Evolutionary conservation across 2,113 vertebrate genomes (phyloP).

Genomic region (Capricornis sumatraensis): DNA sequence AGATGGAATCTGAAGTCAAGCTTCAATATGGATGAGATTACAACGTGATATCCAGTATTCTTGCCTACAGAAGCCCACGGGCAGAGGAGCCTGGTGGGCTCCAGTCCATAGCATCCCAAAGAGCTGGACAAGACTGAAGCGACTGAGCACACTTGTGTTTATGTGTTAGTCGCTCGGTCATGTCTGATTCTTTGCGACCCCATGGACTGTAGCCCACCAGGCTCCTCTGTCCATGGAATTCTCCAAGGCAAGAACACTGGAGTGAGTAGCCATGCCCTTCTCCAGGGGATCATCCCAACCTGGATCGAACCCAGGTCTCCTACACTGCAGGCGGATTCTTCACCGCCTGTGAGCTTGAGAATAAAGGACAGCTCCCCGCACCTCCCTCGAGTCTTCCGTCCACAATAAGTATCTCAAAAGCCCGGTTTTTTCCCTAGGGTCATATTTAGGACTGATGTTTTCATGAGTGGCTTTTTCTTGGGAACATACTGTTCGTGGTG

Average conservation of each 20-base stretch:
- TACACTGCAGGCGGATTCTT: neutral
- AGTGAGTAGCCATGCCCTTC: neutral
- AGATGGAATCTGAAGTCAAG: neutral
- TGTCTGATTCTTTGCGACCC: neutral
- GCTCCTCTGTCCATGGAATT: neutral
- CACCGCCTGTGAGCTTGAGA: neutral
- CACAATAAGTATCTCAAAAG: rapidly evolving
- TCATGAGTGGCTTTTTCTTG: neutral
- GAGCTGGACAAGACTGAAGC: neutral
- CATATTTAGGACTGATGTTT: neutral
- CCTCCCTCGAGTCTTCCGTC: neutral
- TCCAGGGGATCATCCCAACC: neutral
- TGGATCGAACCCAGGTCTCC: neutral
- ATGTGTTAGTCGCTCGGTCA: rapidly evolving
- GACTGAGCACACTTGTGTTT: neutral
- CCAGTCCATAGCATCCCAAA: neutral
- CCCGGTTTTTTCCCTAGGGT: rapidly evolving
- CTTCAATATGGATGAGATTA: neutral
- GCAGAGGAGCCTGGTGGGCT: neutral
- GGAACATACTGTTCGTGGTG: rapidly evolving
- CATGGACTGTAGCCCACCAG: neutral
- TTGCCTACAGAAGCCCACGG: neutral
- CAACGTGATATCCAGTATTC: rapidly evolving
- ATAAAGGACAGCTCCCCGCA: too few species aligned
- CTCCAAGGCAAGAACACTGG: neutral